phyloP scores from a whole-genome alignment of 2,888 invertebrate species.

The Dinocampus coccinellae region DNA sequence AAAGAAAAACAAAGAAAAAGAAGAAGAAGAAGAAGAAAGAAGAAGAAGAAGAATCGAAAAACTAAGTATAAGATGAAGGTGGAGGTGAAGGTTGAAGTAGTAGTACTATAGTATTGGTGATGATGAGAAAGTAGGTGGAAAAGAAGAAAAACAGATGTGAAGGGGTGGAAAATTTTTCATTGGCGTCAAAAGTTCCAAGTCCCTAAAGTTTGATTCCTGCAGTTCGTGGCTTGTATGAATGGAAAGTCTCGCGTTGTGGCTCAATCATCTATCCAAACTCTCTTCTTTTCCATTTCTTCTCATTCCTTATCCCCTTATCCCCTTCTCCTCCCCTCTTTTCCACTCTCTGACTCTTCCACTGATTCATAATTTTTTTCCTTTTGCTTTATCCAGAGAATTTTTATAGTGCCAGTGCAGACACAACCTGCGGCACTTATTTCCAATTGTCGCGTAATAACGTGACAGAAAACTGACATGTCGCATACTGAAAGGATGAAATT shows the following conservation, averaged over 20 bases:
- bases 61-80: slow-evolving; percentile 33
- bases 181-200: slow-evolving; percentile 59
- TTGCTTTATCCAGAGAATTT: background rate
- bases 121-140: slow-evolving; percentile 27
- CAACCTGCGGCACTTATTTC: slow-evolving; percentile 28
- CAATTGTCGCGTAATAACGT: slow-evolving; percentile 20
- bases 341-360: slow-evolving; percentile 35
- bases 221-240: slow-evolving; percentile 51
- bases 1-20: too few species aligned
- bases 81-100: slow-evolving; percentile 9
- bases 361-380: background rate
- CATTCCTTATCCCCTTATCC: too few species aligned
- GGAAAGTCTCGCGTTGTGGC: slow-evolving; percentile 49
- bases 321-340: slow-evolving; percentile 42
- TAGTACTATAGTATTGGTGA: slow-evolving; percentile 30
- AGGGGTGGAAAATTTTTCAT: slow-evolving; percentile 53
- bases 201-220: slow-evolving; percentile 56
- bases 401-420: slow-evolving; percentile 5
- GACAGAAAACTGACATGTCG: slow-evolving; percentile 5
- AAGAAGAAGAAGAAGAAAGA: too few species aligned
- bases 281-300: slow-evolving; percentile 45
- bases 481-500: background rate
- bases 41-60: too few species aligned
- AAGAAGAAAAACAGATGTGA: slow-evolving; percentile 45
- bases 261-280: slow-evolving; percentile 26